These are phyloP conservation scores for Caenorhabditis angaria DNA, from an alignment of 2,888 invertebrate genomes.

Conservation along the genomic window DNA sequence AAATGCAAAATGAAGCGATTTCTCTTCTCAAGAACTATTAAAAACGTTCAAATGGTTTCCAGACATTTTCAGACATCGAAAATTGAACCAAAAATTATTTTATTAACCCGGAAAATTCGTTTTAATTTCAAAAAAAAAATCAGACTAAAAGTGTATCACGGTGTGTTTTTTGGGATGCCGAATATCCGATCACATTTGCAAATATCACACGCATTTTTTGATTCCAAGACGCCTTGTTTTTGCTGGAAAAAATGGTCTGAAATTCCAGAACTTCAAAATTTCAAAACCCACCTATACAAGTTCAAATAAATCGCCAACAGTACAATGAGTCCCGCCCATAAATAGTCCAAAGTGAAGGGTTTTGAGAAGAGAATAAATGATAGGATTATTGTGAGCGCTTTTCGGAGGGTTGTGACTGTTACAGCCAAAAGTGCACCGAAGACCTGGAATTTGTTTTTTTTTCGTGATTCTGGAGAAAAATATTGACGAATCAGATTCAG, in stretches of 20 bases:
- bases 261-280: not conserved
- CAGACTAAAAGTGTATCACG: constrained; percentile 33
- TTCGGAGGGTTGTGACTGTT: constrained; percentile 77
- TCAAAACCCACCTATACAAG: constrained; percentile 78
- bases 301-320: constrained; percentile 92
- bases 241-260: constrained; percentile 30
- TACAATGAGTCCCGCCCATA: constrained; percentile 89
- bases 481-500: too few species aligned
- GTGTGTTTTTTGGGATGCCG: constrained; percentile 2
- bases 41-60: too few species aligned
- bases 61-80: too few species aligned
- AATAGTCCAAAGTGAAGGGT: constrained; percentile 90
- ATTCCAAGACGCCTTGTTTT: constrained; percentile 57
- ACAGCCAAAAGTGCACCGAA: constrained; percentile 92
- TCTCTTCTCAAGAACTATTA: too few species aligned
- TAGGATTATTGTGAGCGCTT: constrained; percentile 86
- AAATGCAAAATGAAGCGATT: too few species aligned
- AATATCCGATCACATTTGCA: constrained; percentile 30
- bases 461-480: not conserved
- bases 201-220: constrained; percentile 14
- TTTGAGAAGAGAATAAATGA: constrained; percentile 93
- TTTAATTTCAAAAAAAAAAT: constrained; percentile 2
- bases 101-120: too few species aligned
- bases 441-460: constrained; percentile 20
- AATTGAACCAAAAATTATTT: too few species aligned